Evolutionary conservation across 2,888 invertebrate species (phyloP), one percentile per base, ranked within the genome.

Genomic region (Prenolepis imparis): DNA sequence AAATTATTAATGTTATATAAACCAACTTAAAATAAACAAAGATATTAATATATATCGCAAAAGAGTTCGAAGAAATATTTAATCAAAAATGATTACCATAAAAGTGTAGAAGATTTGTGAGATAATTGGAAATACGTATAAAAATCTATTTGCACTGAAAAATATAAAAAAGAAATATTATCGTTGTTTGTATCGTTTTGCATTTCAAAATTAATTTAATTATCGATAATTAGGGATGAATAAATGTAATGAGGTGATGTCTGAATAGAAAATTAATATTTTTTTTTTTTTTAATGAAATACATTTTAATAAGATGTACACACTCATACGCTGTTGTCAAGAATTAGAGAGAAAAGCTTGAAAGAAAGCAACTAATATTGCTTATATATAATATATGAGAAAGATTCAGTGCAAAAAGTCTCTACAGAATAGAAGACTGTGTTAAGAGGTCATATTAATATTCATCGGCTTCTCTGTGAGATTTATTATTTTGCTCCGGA

Each of bases 371-470:
- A 67, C 48, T 75, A 48, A 52, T 66, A 75, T 52, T 63, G 15
- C 21, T 64, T 36, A 15, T n/a, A 28, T 28, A 28, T 28, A 64
- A 64, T 18, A n/a, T n/a, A 32, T n/a, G 28, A 61, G 63, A 32
- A 41, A 21, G 5, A 32, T 32, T 74, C 15, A 8, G 3, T 24
- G 32, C 28, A 74, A 74, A 64, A 74, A 41, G 21, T 64, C 64
- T 74, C 66, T 67, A 52, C 48, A 48, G 67, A 75, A 52, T 52
- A 52, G 48, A 52, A 67, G 48, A 75, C 36, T 66, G 66, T 67
- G 75, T 75, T 67, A 67, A 67, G n/a, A 68, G 73, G 39, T 73
- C 41, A 68, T 72, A 32, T 78, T 70, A 59, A 41, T 78, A 78
- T 78, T 78, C 59, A 32, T 32, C 24, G 44, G 12, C 21, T 73